phyloP scores from a whole-genome alignment of 1,140 invertebrate species.

The Harlomillsia oculata region DNA sequence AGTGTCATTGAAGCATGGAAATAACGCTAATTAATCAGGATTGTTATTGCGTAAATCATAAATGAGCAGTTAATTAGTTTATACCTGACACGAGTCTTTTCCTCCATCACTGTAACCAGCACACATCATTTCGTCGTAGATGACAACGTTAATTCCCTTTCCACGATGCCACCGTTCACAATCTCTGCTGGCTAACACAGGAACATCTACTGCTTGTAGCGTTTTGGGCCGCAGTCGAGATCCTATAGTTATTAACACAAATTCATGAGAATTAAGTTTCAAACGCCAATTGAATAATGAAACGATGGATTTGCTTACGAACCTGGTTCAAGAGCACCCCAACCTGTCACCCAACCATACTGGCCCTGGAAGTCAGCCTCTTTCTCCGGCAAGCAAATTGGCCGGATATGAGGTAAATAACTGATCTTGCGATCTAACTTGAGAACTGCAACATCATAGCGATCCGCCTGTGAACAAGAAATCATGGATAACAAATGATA shows the following conservation, averaged over 20 bases:
- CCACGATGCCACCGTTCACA: slow-evolving; percentile 61
- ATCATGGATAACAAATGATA: slow-evolving; percentile 1
- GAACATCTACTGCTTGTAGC: slow-evolving; percentile 83
- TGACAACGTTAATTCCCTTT: slow-evolving; percentile 75
- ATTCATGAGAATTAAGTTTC: not conserved
- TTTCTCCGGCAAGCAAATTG: slow-evolving; percentile 83
- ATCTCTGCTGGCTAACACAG: slow-evolving; percentile 75
- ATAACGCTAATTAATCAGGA: not conserved
- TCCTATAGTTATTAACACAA: slow-evolving; percentile 42
- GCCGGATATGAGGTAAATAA: slow-evolving; percentile 83
- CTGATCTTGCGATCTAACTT: slow-evolving; percentile 73
- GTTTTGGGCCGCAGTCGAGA: slow-evolving; percentile 80
- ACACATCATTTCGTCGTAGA: slow-evolving; percentile 94
- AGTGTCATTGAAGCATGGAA: not conserved
- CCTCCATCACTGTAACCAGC: slow-evolving; percentile 86
- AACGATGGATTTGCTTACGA: no score
- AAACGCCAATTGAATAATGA: no score
- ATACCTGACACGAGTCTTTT: slow-evolving; percentile 67
- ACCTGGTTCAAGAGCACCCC: slow-evolving; percentile 62
- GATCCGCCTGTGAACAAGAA: slow-evolving; percentile 43
- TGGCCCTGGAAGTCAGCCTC: slow-evolving; percentile 80
- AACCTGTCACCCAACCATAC: slow-evolving; percentile 84
- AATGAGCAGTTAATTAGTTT: not conserved
- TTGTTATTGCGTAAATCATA: not conserved
- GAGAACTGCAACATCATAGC: slow-evolving; percentile 86